phyloP scores from a whole-genome alignment of 2,113 vertebrate species.

The Thamnophis sirtalis region DNA sequence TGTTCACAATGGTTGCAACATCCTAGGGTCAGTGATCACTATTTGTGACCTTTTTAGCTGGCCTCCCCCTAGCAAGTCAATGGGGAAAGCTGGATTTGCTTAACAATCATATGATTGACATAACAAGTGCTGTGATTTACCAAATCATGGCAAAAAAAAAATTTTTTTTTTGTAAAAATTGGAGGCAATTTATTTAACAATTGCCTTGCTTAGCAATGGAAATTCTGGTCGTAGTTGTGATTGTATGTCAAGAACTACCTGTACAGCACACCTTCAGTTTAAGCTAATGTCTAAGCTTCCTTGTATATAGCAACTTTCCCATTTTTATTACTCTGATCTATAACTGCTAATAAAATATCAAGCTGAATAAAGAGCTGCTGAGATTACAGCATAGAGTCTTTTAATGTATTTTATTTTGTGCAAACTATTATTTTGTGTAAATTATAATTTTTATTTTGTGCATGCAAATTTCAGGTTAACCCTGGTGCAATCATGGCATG shows the following conservation, averaged over 20 bases:
- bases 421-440: too few species aligned
- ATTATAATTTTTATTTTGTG: neutral
- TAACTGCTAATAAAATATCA: neutral
- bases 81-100: neutral
- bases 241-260: neutral
- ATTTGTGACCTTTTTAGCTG: neutral
- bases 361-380: neutral
- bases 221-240: neutral
- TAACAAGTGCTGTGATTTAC: neutral
- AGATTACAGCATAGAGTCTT: neutral
- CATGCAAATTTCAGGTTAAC: neutral
- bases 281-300: neutral
- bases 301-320: neutral
- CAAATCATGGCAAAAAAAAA: neutral
- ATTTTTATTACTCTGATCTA: neutral
- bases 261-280: neutral
- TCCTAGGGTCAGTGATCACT: neutral
- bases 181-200: neutral
- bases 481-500: too few species aligned
- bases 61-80: neutral
- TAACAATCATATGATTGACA: neutral
- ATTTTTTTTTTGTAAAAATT: neutral
- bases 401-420: neutral
- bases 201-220: neutral
- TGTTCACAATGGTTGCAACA: neutral